These are phyloP conservation scores for Anthopleura sola DNA, from an alignment of 64 coral and sea anemone species.

Conservation along the genomic window DNA sequence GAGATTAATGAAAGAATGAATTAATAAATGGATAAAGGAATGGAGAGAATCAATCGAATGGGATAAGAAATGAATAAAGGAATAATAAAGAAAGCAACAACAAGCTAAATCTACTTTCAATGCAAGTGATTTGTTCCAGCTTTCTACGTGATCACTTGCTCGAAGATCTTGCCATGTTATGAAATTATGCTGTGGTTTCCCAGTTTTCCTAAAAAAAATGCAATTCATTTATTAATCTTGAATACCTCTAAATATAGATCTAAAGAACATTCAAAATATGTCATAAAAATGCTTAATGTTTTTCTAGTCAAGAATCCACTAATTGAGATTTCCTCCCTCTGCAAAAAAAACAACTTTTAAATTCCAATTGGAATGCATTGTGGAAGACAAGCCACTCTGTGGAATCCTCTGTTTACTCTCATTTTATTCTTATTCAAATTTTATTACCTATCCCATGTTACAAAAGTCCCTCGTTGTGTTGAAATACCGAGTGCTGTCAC, in stretches of 20 bases:
- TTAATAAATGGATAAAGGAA: not conserved
- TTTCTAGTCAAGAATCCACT: no score
- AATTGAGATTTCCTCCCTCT: no score
- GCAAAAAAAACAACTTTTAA: no score
- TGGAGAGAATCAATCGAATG: not conserved
- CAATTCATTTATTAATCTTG: not conserved
- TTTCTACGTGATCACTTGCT: slow-evolving; percentile 49
- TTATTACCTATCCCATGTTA: slow-evolving; percentile 94
- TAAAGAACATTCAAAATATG: no score
- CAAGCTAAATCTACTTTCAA: slow-evolving; percentile 62
- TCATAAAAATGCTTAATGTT: no score
- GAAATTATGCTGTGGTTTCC: slow-evolving; percentile 85
- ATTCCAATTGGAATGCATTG: no score
- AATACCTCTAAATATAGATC: not conserved
- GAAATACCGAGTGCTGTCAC: slow-evolving; percentile 90
- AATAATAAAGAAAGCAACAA: not conserved
- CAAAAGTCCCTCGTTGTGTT: slow-evolving; percentile 84
- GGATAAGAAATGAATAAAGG: not conserved
- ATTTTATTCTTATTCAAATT: no score
- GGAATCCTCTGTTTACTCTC: no score
- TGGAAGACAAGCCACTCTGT: no score
- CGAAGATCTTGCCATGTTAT: slow-evolving; percentile 96
- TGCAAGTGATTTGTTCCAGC: slow-evolving; percentile 90
- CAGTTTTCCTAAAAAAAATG: slow-evolving; percentile 61
- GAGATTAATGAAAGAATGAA: no score